Evolutionary conservation across 2,797 vertebrate species (phyloP), one percentile per base, ranked within the genome.

Genomic region (Clarias pachynema): DNA sequence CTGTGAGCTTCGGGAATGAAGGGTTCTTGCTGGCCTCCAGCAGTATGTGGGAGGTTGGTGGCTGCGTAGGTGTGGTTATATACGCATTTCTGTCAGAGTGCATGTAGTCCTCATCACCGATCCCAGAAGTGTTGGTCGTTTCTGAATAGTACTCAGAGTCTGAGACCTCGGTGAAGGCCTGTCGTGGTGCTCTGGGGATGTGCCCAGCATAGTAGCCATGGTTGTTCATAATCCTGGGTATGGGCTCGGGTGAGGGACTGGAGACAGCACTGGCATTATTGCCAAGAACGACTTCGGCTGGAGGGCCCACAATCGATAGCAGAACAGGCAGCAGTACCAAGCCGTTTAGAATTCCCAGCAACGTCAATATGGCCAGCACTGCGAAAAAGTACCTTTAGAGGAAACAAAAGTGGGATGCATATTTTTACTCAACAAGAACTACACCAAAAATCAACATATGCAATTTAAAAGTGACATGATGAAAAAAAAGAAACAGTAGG

Each of bases 261-360:
- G 96, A 92, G 66, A 94, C 90, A 82, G 90, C 91, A 90, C 91
- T 92, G 86, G 91, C 77, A 0, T 89, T 94, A 84, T 96, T 95
- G 4, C 93, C 83, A 0, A 93, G 91, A 0, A 92, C 91, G 87
- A 97, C 96, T 95, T 99, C 97, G 0, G 97, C 93, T 0, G 98
- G 97, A 44, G 98, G 98, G 6, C 98, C 98, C 6, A 97, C 95
- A 90, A 99, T 88, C 0, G 98, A 99, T 59, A 99, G 95, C 83
- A 99, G 93, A 81, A 99, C 97, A 0, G 98, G 98, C 81, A 99
- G 96, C 85, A 99, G 95, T 72, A 99, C 97, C 63, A 99, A 93
- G 37, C 98, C 98, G 0, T 99, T 99, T 84, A 99, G 95, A 87
- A 99, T 95, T 20, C 98, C 98, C 94, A 99, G 83, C 86, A 98